phyloP scores from a whole-genome alignment of 2,888 invertebrate species.

The Eudemis profundana region DNA sequence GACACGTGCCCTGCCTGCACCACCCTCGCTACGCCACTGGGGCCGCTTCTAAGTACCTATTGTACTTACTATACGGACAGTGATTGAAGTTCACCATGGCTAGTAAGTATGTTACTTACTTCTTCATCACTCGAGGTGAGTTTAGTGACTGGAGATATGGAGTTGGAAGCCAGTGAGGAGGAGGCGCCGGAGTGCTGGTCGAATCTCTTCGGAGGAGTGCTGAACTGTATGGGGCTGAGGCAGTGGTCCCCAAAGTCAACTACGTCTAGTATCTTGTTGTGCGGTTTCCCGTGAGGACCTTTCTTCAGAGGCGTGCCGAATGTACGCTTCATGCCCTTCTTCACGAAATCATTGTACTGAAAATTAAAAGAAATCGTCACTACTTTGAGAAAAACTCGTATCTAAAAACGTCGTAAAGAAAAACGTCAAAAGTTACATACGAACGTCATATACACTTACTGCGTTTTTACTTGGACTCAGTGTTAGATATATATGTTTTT shows the following conservation, averaged over 20 bases:
- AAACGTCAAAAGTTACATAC: too few relatives aligned
- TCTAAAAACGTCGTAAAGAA: too few relatives aligned
- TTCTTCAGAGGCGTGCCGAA: constrained; percentile 74
- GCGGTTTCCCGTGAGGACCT: constrained; percentile 57
- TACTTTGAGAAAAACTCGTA: too few relatives aligned
- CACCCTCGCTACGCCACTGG: too few relatives aligned
- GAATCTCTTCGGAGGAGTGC: constrained; percentile 63
- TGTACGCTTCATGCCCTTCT: constrained; percentile 76
- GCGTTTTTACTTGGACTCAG: too few relatives aligned
- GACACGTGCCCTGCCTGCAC: too few relatives aligned
- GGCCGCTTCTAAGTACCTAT: background rate
- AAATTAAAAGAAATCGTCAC: constrained; percentile 44
- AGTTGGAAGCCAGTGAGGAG: constrained; percentile 67
- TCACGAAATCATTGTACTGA: constrained; percentile 66
- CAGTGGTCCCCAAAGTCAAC: constrained; percentile 74
- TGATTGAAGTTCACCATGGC: background rate
- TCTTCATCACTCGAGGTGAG: constrained; percentile 74
- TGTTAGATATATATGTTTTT: too few relatives aligned
- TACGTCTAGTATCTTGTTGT: constrained; percentile 75
- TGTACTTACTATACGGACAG: background rate
- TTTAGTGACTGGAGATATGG: constrained; percentile 74
- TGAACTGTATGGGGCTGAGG: constrained; percentile 74
- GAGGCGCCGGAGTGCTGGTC: constrained; percentile 61
- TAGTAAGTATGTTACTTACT: constrained; percentile 52
- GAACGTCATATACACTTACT: too few relatives aligned